Conservation (phyloP, 1,140 invertebrate species). For the Atta cephalotes region DNA sequence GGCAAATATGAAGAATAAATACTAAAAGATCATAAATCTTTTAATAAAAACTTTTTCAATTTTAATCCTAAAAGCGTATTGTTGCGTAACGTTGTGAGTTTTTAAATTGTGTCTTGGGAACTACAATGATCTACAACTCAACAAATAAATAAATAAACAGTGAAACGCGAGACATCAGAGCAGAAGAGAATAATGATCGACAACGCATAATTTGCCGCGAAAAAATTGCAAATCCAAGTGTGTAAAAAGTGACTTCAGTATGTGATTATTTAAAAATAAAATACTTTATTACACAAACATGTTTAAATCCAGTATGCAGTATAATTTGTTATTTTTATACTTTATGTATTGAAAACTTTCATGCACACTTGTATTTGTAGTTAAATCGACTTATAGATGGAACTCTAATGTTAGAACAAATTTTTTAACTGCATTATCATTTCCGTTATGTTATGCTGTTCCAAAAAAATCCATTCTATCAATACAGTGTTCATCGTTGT, state of each 20-base stretch:
- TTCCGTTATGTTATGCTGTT: background rate
- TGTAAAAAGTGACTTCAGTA: no score
- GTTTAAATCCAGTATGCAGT: no score
- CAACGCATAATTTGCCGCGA: slow-evolving; percentile 66
- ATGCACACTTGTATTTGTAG: no score
- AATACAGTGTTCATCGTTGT: slow-evolving; percentile 8
- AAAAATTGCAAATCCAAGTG: no score
- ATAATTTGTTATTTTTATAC: no score
- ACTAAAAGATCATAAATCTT: no score
- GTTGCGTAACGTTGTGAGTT: background rate
- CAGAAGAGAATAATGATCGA: slow-evolving; percentile 67
- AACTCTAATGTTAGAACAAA: slow-evolving; percentile 46
- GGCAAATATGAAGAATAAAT: no score
- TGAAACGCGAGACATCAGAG: slow-evolving; percentile 31
- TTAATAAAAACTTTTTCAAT: no score
- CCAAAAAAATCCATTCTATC: slow-evolving; percentile 14
- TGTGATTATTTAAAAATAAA: no score
- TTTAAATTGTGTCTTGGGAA: slow-evolving; percentile 25
- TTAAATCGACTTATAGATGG: slow-evolving; percentile 13
- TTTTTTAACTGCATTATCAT: slow-evolving; percentile 12
- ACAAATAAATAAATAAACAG: slow-evolving; percentile 28
- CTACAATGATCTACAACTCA: slow-evolving; percentile 11
- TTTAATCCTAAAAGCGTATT: background rate
- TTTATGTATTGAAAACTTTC: no score
- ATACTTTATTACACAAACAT: no score